A percentile compares a stretch with the other conserved stretches of the same genome.
These are phyloP conservation scores for Megaustenia siamemsis DNA, from an alignment of 2,888 invertebrate genomes.

Conservation along the genomic window DNA sequence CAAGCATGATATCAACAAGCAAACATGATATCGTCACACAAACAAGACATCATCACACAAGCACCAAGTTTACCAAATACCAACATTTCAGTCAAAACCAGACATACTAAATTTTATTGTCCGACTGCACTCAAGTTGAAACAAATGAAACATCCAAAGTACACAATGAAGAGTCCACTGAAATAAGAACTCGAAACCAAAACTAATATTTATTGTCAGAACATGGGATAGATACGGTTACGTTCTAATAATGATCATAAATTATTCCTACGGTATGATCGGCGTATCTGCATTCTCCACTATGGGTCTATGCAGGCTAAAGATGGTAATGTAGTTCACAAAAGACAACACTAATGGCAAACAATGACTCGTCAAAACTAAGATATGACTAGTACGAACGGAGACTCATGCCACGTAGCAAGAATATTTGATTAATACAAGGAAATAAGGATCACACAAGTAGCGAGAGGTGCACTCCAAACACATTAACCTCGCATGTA, in stretches of 20 bases:
- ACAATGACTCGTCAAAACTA: too few relatives aligned
- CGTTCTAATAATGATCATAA: too few relatives aligned
- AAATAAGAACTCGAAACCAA: too few relatives aligned
- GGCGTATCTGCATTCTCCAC: too few relatives aligned
- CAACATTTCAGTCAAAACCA: not conserved
- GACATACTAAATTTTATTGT: constrained; percentile 33
- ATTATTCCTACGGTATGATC: too few relatives aligned
- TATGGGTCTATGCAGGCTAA: too few relatives aligned
- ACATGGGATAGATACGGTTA: not conserved
- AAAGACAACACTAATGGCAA: too few relatives aligned
- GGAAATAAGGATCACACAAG: not conserved
- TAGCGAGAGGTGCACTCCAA: not conserved
- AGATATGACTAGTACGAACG: too few relatives aligned
- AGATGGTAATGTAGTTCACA: too few relatives aligned
- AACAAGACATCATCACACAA: too few relatives aligned
- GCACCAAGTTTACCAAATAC: not conserved
- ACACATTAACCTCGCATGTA: not conserved
- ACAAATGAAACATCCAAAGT: not conserved
- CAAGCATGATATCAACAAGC: not conserved
- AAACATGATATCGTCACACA: not conserved
- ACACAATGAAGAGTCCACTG: not conserved
- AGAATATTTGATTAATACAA: not conserved
- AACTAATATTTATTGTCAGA: not conserved
- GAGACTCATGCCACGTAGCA: too few relatives aligned
- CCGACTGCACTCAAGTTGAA: constrained; percentile 19